A percentile compares a stretch with the other conserved stretches of the same genome.
Conservation (phyloP, 1,140 invertebrate genomes). For the Temnothorax nylanderi region DNA sequence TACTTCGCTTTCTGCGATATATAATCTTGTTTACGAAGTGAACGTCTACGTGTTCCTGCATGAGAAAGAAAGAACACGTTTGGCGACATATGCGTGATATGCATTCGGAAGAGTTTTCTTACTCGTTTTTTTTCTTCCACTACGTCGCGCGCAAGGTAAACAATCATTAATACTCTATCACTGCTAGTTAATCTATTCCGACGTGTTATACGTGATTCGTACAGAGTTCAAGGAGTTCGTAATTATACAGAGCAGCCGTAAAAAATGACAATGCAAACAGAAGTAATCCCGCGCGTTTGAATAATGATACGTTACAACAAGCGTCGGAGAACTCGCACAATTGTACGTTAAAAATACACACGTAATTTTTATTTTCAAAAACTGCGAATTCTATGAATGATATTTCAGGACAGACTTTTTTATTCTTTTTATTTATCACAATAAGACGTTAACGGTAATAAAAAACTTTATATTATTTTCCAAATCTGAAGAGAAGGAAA, state of each 20-base stretch:
- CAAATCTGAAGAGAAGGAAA: neutral
- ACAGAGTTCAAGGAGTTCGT: slow-evolving; percentile 30
- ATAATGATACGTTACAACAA: slow-evolving; percentile 12
- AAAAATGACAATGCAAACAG: slow-evolving; percentile 27
- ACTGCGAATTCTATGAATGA: neutral
- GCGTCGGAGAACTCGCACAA: neutral
- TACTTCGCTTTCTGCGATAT: neutral
- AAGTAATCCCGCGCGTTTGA: neutral
- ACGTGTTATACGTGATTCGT: neutral
- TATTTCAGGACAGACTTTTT: neutral
- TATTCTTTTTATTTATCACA: neutral
- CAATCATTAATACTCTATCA: neutral
- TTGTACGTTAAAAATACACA: neutral
- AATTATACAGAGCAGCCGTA: neutral
- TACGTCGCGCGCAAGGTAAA: neutral
- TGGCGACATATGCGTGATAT: neutral
- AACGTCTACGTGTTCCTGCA: neutral
- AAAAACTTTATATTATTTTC: neutral
- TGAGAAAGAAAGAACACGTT: neutral
- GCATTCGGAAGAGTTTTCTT: neutral
- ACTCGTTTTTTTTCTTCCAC: neutral
- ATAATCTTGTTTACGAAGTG: neutral
- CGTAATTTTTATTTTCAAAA: neutral
- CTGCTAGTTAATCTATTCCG: slow-evolving; percentile 9
- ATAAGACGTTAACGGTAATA: neutral